A percentile compares a stretch with the other conserved stretches of the same genome.
phyloP scores from a whole-genome alignment of 2,888 invertebrate species.

The Ctena decussata region DNA sequence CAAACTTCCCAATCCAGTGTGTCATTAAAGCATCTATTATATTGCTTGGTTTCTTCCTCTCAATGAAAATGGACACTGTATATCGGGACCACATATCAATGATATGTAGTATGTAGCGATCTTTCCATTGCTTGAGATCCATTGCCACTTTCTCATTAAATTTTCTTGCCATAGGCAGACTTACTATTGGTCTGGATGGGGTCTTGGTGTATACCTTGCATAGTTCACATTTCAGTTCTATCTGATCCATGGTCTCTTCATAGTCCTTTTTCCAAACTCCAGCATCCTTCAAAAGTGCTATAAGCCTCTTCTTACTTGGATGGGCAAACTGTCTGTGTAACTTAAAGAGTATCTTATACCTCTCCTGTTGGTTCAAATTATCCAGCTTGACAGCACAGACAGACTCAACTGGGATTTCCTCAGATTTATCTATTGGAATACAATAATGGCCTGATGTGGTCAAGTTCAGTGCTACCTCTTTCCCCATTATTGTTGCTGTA shows the following conservation, averaged over 20 bases:
- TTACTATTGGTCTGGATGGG: slow-evolving; percentile 29
- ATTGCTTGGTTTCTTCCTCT: too few relatives aligned
- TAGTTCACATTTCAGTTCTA: slow-evolving; percentile 22
- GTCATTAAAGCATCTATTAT: slow-evolving; percentile 57
- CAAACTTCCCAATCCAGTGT: slow-evolving; percentile 63
- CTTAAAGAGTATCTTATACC: too few relatives aligned
- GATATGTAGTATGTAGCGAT: slow-evolving; percentile 39
- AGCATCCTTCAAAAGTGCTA: slow-evolving; percentile 36
- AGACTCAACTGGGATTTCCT: slow-evolving; percentile 10
- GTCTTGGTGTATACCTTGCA: slow-evolving; percentile 29
- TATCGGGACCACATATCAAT: slow-evolving; percentile 53
- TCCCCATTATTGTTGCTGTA: slow-evolving; percentile 23
- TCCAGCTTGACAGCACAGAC: slow-evolving; percentile 29
- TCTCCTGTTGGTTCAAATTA: too few relatives aligned
- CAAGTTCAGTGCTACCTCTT: background rate
- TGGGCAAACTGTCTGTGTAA: slow-evolving; percentile 44
- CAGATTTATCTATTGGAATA: slow-evolving; percentile 31
- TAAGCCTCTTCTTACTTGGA: slow-evolving; percentile 11
- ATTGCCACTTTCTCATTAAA: too few relatives aligned
- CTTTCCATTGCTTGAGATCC: too few relatives aligned
- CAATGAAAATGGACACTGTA: slow-evolving; percentile 41
- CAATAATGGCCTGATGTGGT: too few relatives aligned
- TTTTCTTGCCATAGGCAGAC: slow-evolving; percentile 26
- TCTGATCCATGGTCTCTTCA: slow-evolving; percentile 9
- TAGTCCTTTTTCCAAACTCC: slow-evolving; percentile 28